A percentile compares a stretch with the other conserved stretches of the same genome.
phyloP scores from a whole-genome alignment of 2,888 invertebrate genomes.

The Synergus umbraculus region DNA sequence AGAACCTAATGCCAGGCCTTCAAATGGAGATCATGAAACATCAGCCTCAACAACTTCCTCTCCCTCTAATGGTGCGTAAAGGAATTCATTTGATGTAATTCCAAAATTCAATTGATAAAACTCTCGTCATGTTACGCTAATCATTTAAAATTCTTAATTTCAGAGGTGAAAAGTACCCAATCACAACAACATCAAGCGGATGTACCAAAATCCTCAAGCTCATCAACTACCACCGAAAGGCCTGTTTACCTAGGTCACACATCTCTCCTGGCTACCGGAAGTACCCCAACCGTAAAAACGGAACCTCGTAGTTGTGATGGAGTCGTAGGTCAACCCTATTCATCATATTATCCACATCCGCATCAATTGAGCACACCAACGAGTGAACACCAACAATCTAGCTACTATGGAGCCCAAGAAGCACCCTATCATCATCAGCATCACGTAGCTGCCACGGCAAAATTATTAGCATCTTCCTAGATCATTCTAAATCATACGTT shows the following conservation, averaged over 20 bases:
- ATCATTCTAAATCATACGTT: not conserved
- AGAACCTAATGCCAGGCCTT: slow-evolving; percentile 73
- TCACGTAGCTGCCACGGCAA: slow-evolving; percentile 90
- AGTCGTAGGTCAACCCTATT: slow-evolving; percentile 71
- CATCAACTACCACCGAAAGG: slow-evolving; percentile 68
- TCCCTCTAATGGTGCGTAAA: slow-evolving; percentile 67
- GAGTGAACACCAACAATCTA: slow-evolving; percentile 72
- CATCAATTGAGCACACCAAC: slow-evolving; percentile 72
- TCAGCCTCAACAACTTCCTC: slow-evolving; percentile 71
- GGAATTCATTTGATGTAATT: not conserved
- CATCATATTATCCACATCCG: slow-evolving; percentile 75
- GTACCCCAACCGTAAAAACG: slow-evolving; percentile 73
- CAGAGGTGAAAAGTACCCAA: slow-evolving; percentile 51
- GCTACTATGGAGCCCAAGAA: slow-evolving; percentile 78
- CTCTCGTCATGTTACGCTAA: not conserved
- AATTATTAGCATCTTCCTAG: slow-evolving; percentile 90
- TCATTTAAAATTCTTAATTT: not conserved
- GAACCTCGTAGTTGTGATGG: slow-evolving; percentile 75
- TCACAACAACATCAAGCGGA: slow-evolving; percentile 69
- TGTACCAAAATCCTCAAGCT: slow-evolving; percentile 66
- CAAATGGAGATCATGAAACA: slow-evolving; percentile 67
- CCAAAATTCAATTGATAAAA: not conserved
- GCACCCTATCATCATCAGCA: slow-evolving; percentile 90
- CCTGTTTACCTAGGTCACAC: slow-evolving; percentile 80
- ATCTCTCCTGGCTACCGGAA: slow-evolving; percentile 78